A percentile compares a stretch with the other conserved stretches of the same genome.
phyloP scores from a whole-genome alignment of 2,797 vertebrate species.

The Kryptopterus vitreolus region DNA sequence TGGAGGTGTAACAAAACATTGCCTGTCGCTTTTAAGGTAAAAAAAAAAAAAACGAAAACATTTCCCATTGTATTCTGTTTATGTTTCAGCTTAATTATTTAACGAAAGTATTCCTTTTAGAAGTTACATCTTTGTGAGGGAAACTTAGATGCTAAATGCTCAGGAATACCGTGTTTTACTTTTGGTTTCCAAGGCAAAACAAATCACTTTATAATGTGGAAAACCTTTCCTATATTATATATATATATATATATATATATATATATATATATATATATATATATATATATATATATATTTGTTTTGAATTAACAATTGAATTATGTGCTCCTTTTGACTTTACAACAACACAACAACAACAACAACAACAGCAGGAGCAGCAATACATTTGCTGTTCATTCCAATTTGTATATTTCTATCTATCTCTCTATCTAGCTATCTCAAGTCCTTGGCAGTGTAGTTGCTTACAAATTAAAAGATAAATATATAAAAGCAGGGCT shows the following conservation, averaged over 20 bases:
- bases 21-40: constrained; percentile 96
- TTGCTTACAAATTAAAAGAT: not conserved
- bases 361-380: no score
- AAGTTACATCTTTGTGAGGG: no score
- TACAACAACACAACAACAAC: no score
- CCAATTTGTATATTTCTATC: not conserved
- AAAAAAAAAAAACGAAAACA: no score
- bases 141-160: not conserved
- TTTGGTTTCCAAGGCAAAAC: not conserved
- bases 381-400: no score
- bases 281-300: no score
- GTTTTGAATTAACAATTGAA: no score
- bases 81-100: not conserved
- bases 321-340: no score
- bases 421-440: not conserved
- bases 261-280: no score
- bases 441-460: not conserved
- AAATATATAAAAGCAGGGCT: not conserved
- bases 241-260: no score
- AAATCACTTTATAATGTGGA: not conserved
- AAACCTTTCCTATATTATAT: no score
- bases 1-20: constrained; percentile 96
- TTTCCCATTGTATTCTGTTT: not conserved
- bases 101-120: not conserved
- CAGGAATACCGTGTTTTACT: not conserved